These are phyloP conservation scores for Pocillopora damicornis DNA, from an alignment of 64 coral and sea anemone species.

Conservation along the genomic window DNA sequence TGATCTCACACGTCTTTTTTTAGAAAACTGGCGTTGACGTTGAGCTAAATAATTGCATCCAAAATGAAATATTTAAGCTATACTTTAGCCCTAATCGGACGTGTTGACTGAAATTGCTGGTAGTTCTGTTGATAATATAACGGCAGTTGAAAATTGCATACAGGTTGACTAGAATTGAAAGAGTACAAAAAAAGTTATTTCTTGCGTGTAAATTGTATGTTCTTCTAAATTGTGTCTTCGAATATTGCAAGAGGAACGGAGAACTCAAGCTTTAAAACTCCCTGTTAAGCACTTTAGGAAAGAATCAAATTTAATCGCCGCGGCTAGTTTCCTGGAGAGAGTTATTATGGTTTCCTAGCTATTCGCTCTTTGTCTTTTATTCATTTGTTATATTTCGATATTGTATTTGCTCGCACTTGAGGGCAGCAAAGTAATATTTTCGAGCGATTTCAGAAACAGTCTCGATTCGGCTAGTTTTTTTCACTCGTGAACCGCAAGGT, in stretches of 20 bases:
- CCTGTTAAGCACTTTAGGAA: not conserved
- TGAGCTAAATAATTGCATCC: not conserved
- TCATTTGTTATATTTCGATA: conserved; percentile 12
- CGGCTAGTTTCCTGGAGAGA: not conserved
- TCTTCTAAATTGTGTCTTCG: not conserved
- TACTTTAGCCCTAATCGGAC: not conserved
- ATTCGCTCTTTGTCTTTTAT: not conserved
- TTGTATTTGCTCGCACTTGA: not conserved
- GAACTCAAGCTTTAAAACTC: not conserved
- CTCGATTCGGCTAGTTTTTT: not conserved
- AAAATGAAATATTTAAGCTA: not conserved
- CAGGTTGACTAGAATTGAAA: not conserved
- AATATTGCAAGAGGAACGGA: not conserved
- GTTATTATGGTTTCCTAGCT: conserved; percentile 37
- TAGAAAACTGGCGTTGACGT: not conserved
- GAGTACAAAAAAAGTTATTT: not conserved
- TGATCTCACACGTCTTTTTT: not conserved
- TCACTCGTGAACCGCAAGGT: not conserved
- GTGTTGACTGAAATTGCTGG: not conserved
- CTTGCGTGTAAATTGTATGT: not conserved
- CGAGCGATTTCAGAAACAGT: not conserved
- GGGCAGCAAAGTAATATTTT: not conserved
- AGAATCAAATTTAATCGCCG: not conserved
- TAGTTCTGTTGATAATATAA: conserved; percentile 2
- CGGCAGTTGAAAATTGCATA: too few relatives aligned